Base-by-base conservation (phyloP, 2,797 vertebrate genomes). In the Calcarius lapponicus region DNA sequence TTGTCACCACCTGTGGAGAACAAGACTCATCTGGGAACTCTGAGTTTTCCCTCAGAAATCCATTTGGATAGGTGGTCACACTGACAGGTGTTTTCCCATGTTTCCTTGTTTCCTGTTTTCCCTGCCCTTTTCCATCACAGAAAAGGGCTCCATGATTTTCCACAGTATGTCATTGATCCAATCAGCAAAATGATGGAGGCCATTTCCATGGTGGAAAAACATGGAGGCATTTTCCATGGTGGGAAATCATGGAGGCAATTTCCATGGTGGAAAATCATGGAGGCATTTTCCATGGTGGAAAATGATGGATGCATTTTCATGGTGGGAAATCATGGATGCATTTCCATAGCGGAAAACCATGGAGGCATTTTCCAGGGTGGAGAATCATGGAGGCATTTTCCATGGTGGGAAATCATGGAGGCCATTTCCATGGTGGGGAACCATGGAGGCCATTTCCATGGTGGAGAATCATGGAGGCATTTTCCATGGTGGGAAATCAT, bases 161-260 rank as follows among this genome's bases (percentile, higher is more conserved):
- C 57, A 25, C 20, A 56, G 54, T 21, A n/a, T 56, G 32, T 7
- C 54, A n/a, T 6, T 3, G 9, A n/a, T 16, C 32, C 54, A 56
- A 16, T n/a, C 32, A 56, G 54, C 54, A 56, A 58, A 34, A 34
- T 10, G 6, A 24, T 34, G n/a, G 54, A 19, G 34, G 34, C 4
- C 3, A 0, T 47, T 38, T 21, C 21, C 11, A 7, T 47, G 45
- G 11, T 13, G 11, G 45, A 2, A 7, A 22, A 47, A 22, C 5
- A 22, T 47, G 20, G 6, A 47, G 12, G 45, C 22, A 4, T 4
- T 47, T 47, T 24, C 22, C 45, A 24, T 47, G 21, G 21, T 24
- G 45, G 12, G 4, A 7, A 47, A 47, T 47, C 45, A 22, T 47
- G 45, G 45, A 47, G 45, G 21, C 45, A 11, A 22, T 47, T 47